Conservation (phyloP, 2,113 vertebrate genomes). For the Charina bottae region DNA sequence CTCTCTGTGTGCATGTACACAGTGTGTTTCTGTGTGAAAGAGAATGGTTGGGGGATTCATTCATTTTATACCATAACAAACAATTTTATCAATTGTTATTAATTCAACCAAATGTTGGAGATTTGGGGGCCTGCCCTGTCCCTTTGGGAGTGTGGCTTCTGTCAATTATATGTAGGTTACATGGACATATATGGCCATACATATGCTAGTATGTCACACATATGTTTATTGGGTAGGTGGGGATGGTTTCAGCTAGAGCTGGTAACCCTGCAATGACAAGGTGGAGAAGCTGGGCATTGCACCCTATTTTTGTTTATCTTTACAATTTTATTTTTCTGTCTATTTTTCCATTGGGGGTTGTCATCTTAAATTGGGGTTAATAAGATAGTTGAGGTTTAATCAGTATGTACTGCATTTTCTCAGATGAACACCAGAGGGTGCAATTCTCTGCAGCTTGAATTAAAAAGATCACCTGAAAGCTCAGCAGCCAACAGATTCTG, state of each 20-base stretch:
- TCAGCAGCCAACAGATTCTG: background rate
- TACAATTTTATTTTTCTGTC: background rate
- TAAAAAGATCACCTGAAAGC: background rate
- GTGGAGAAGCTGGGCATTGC: background rate
- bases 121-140: background rate
- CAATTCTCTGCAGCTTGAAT: constrained; percentile 41
- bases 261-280: background rate
- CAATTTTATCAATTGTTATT: background rate
- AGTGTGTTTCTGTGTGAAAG: background rate
- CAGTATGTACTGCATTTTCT: constrained; percentile 47
- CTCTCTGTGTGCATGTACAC: background rate
- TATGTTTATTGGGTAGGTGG: background rate
- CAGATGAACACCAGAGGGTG: constrained; percentile 71
- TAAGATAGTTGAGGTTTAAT: background rate
- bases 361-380: background rate
- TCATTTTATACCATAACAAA: background rate
- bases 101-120: background rate
- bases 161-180: background rate
- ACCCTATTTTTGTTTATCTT: background rate
- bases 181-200: background rate
- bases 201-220: background rate
- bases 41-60: background rate
- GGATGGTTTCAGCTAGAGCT: background rate
- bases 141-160: background rate
- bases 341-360: background rate